phyloP scores from a whole-genome alignment of 1,140 invertebrate species.

The Ceratoteleas bidentatus region DNA sequence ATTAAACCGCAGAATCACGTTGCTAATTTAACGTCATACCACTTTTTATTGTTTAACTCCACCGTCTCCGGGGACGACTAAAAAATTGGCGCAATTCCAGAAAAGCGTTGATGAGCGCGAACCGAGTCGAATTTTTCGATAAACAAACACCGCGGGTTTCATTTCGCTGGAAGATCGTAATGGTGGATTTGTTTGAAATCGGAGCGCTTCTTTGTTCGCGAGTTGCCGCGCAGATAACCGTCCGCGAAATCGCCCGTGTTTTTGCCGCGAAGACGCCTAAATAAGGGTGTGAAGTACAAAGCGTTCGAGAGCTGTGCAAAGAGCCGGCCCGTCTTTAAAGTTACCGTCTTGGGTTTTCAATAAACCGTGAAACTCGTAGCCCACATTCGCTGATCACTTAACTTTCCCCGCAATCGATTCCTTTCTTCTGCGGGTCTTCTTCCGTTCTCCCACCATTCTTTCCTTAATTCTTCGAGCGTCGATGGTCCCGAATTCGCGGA shows the following conservation, averaged over 20 bases:
- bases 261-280: conserved; percentile 33
- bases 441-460: conserved; percentile 39
- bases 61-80: too few relatives aligned
- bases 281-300: conserved; percentile 41
- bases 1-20: too few relatives aligned
- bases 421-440: conserved; percentile 31
- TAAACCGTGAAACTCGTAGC: conserved; percentile 73
- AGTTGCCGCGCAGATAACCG: conserved; percentile 28
- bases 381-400: conserved; percentile 59
- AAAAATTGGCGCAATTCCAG: too few relatives aligned
- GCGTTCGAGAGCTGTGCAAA: conserved; percentile 29
- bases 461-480: conserved; percentile 31
- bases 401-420: conserved; percentile 33
- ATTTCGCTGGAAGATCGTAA: conserved; percentile 4
- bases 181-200: conserved; percentile 11
- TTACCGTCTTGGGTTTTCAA: conserved; percentile 70
- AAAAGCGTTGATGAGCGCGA: too few relatives aligned
- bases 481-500: conserved; percentile 33
- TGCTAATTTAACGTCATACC: too few relatives aligned
- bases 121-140: too few relatives aligned
- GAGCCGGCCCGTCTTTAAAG: conserved; percentile 25
- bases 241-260: conserved; percentile 29
- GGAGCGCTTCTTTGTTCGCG: conserved; percentile 15
- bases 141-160: too few relatives aligned
- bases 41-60: too few relatives aligned